Evolutionary conservation across 2,888 invertebrate species (phyloP).

Genomic region (Eledone cirrhosa): DNA sequence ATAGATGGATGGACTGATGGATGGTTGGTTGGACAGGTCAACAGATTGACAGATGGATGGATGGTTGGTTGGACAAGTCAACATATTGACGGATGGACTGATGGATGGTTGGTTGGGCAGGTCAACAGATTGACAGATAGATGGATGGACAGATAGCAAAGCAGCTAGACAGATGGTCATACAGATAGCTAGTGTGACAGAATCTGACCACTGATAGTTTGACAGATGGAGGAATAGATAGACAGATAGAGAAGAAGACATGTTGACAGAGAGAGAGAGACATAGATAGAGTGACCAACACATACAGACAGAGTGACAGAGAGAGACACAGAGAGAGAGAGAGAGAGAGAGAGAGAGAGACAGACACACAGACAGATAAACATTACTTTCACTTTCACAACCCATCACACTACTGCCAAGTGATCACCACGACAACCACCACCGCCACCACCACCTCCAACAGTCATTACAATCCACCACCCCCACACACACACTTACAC

Average conservation of each 20-base stretch:
- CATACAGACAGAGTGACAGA: background rate
- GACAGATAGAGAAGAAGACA: background rate
- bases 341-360: background rate
- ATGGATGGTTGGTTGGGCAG: background rate
- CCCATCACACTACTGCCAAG: too few relatives aligned
- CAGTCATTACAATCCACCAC: too few relatives aligned
- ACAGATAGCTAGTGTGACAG: background rate
- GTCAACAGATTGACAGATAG: background rate
- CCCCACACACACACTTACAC: too few relatives aligned
- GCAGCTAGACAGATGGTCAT: background rate
- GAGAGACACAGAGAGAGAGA: background rate
- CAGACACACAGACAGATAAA: background rate
- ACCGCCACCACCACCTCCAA: too few relatives aligned
- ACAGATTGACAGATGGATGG: too few relatives aligned
- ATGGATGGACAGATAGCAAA: background rate
- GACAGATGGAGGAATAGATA: background rate
- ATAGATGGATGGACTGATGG: too few relatives aligned
- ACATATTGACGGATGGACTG: background rate
- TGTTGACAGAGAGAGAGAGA: background rate
- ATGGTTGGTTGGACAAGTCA: background rate
- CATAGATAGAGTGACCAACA: background rate
- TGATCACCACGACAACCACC: too few relatives aligned
- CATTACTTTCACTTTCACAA: too few relatives aligned
- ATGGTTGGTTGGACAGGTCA: too few relatives aligned
- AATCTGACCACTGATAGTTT: background rate